Percentiles rank a stretch among this genome's conserved stretches.
phyloP scores from a whole-genome alignment of 2,113 vertebrate genomes.

The Aphyosemion australe region DNA sequence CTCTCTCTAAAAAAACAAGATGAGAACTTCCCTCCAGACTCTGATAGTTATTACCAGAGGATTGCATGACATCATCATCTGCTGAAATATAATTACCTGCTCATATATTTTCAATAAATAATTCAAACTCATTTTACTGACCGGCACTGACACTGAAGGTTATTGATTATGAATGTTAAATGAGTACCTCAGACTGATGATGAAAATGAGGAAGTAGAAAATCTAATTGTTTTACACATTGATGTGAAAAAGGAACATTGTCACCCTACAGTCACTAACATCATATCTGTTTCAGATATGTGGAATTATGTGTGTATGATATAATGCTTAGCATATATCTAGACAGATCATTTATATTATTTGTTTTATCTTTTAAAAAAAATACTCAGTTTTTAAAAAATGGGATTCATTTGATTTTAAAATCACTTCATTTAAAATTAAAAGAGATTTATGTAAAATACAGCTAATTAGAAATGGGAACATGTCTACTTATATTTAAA shows the following conservation, averaged over 20 bases:
- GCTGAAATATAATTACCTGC: conserved; percentile 62
- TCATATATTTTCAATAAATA: conserved; percentile 66
- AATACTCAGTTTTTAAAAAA: no score
- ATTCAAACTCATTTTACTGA: conserved; percentile 56
- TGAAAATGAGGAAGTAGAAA: conserved; percentile 28
- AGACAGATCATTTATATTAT: no score
- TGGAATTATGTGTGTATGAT: no score
- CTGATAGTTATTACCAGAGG: conserved; percentile 52
- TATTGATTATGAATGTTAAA: conserved; percentile 58
- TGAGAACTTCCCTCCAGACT: background rate
- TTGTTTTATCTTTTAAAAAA: no score
- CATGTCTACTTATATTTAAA: no score
- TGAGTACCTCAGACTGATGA: conserved; percentile 45
- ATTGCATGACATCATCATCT: conserved; percentile 28
- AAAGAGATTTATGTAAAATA: no score
- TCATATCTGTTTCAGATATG: no score
- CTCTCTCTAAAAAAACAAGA: background rate
- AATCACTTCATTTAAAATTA: no score
- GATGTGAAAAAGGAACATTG: background rate
- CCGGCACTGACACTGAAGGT: conserved; percentile 35
- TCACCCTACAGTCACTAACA: no score
- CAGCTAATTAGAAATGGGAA: no score
- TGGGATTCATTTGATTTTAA: no score
- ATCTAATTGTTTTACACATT: conserved; percentile 17
- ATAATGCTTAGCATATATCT: no score